A percentile compares a stretch with the other conserved stretches of the same genome.
Conservation (phyloP, 2,797 vertebrate species). For the Hephaestus fuliginosus region DNA sequence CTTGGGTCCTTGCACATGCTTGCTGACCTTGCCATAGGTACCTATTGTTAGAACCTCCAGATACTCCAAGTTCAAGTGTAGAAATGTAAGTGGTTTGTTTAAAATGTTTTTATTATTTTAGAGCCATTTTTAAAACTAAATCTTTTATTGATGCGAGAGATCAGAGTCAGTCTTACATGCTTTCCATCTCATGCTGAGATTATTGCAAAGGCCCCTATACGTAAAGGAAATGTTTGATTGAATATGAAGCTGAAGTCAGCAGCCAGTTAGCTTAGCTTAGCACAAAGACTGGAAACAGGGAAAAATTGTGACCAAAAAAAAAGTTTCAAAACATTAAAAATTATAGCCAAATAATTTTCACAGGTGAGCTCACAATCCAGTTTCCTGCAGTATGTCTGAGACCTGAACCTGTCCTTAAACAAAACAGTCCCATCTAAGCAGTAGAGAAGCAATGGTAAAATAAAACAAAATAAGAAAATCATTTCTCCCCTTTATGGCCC, state of each 20-base stretch:
- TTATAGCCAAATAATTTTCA: no score
- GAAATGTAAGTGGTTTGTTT: neutral
- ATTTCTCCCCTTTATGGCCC: no score
- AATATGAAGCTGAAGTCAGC: neutral
- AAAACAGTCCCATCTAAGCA: no score
- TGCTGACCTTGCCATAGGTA: conserved; percentile 49
- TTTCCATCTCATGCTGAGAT: neutral
- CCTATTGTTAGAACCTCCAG: neutral
- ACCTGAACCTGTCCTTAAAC: no score
- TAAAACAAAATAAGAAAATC: no score
- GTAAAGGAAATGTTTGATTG: neutral
- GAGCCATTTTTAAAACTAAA: neutral
- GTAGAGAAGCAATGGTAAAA: no score
- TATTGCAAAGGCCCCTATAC: neutral
- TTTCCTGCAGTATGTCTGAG: no score
- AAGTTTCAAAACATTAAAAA: no score
- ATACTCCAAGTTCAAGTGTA: neutral
- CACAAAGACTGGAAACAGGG: neutral
- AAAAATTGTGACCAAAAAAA: no score
- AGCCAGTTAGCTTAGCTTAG: conserved; percentile 8
- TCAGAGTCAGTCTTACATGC: neutral
- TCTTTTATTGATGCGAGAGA: neutral
- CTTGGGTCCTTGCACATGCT: conserved; percentile 43
- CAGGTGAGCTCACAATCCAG: no score
- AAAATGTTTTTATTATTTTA: neutral